Base-by-base conservation (phyloP, 2,888 invertebrate species). In the Eubasilissa splendida region DNA sequence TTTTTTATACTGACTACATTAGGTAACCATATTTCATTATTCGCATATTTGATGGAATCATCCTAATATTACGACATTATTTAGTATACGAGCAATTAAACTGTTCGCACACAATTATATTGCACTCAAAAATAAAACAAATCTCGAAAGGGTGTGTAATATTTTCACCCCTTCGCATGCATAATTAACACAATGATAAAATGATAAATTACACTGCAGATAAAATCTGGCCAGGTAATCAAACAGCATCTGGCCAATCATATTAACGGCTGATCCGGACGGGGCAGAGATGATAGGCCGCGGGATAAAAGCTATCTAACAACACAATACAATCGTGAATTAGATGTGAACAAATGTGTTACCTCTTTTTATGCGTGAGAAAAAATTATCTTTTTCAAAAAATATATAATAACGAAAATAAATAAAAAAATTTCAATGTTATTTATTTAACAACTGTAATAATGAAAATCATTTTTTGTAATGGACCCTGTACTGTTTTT, bases 201-300 rank as follows among this genome's bases (percentile, higher is more conserved):
- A 71, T 71, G 71, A 71, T 71, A 71, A 71, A 71, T 71, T 56
- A 56, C 31, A 31, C 54, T 11, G 12, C 71, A 54, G 71, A 71
- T 71, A 56, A 71, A 71, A 71, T 71, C 71, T 54, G 54, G 31
- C 53, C 71, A 71, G 71, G 71, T 71, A 56, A 71, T 71, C 71
- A 71, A 56, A 71, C 71, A 56, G 71, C 54, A 53, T 54, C 68
- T 68, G 68, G 31, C 71, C 71, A 71, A 56, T 71, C 71, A 71
- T 22, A 71, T 56, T 71, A 71, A 53, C 31, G 63, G 63, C 63
- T 31, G 42, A 33, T 63, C 33, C 4, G 33, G 33, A 63, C 60
- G 9, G 60, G 31, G 11, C 11, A 63, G 10, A 31, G 9, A 31
- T 12, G 63, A 63, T 9, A 63, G 33, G 11, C 31, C 7, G 63